These are phyloP conservation scores for Melanostoma mellinum DNA, from an alignment of 2,888 invertebrate genomes.

Conservation along the genomic window DNA sequence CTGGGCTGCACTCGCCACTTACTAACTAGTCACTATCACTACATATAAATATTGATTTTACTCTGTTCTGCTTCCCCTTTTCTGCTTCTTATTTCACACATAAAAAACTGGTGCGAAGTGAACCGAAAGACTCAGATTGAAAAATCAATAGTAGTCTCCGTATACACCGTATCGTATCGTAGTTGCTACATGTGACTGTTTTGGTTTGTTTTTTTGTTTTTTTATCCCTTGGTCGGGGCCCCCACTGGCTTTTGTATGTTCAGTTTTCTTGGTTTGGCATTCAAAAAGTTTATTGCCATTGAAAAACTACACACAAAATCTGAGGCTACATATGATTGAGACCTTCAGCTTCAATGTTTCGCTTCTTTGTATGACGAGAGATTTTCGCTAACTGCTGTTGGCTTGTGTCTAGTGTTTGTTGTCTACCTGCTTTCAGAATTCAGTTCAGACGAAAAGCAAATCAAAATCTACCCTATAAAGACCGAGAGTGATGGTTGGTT, in stretches of 20 bases:
- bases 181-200: conserved; percentile 48
- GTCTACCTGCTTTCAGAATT: conserved; percentile 1
- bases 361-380: neutral
- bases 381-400: neutral
- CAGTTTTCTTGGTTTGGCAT: conserved; percentile 53
- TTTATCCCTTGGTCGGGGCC: conserved; percentile 8
- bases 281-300: conserved; percentile 66
- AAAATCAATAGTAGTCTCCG: conserved; percentile 61
- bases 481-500: neutral
- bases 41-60: conserved; percentile 64
- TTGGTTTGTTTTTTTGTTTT: conserved; percentile 17
- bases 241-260: conserved; percentile 19
- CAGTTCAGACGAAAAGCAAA: no score
- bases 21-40: neutral
- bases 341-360: conserved; percentile 37
- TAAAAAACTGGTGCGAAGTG: conserved; percentile 8
- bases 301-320: conserved; percentile 28
- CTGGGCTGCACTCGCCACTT: neutral
- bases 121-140: conserved; percentile 19
- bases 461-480: no score
- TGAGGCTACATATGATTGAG: conserved; percentile 15
- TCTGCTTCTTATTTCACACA: neutral
- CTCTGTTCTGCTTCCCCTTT: neutral
- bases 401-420: conserved; percentile 3
- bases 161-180: neutral